These are phyloP conservation scores for Drosophila setosimentum DNA, from an alignment of 2,888 invertebrate genomes.

Conservation along the genomic window DNA sequence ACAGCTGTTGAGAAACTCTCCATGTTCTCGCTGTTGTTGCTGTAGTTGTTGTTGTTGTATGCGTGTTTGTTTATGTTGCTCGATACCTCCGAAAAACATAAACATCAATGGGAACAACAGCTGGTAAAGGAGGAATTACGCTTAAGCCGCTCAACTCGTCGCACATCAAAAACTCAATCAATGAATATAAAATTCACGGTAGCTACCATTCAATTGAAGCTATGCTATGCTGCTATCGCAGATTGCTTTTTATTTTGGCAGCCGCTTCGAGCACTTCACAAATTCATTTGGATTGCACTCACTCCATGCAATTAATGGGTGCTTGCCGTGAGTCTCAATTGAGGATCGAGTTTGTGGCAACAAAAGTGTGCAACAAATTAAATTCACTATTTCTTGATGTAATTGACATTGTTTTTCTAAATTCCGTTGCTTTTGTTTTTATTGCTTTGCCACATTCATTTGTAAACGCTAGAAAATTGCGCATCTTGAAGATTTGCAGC, in stretches of 20 bases:
- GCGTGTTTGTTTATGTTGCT: slow-evolving; percentile 11
- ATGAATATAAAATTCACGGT: slow-evolving; percentile 38
- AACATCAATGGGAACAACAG: slow-evolving; percentile 49
- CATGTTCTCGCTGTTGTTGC: background rate
- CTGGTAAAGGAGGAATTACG: slow-evolving; percentile 40
- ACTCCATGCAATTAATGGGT: slow-evolving; percentile 38
- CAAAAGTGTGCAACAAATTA: slow-evolving; percentile 44
- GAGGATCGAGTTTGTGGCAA: slow-evolving; percentile 32
- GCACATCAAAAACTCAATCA: slow-evolving; percentile 51
- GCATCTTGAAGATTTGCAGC: slow-evolving; percentile 47
- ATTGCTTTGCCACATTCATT: slow-evolving; percentile 31
- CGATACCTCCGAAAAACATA: slow-evolving; percentile 39
- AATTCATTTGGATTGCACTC: slow-evolving; percentile 40
- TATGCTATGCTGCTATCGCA: background rate
- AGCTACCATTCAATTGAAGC: slow-evolving; percentile 34
- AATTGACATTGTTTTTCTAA: slow-evolving; percentile 10
- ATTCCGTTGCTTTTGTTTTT: background rate
- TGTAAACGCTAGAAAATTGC: slow-evolving; percentile 36
- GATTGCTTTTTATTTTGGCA: background rate
- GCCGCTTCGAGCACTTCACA: slow-evolving; percentile 18
- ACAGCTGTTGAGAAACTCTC: slow-evolving; percentile 41
- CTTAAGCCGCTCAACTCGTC: slow-evolving; percentile 62
- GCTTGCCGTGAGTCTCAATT: slow-evolving; percentile 25
- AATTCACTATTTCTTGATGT: slow-evolving; percentile 21
- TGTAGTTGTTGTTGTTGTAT: slow-evolving; percentile 4